A percentile compares a stretch with the other conserved stretches of the same genome.
phyloP scores from a whole-genome alignment of 1,140 invertebrate genomes.

The roundworm (Caenorhabditis elegans) region DNA sequence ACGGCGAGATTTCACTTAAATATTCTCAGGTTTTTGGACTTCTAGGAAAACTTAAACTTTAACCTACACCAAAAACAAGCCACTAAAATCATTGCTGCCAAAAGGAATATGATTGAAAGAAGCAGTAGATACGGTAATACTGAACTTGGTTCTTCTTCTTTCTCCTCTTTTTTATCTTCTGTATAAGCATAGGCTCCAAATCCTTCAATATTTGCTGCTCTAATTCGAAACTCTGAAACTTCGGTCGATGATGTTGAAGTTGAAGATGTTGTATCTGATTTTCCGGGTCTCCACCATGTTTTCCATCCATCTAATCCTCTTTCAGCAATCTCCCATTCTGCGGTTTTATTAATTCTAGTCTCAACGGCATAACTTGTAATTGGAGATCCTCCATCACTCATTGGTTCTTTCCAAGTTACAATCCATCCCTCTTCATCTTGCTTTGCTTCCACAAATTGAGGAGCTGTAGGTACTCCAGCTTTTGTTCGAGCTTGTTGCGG shows the following conservation, averaged over 20 bases:
- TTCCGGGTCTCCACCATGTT: slow-evolving; percentile 47
- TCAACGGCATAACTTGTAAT: slow-evolving; percentile 62
- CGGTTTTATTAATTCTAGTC: slow-evolving; percentile 54
- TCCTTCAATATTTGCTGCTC: slow-evolving; percentile 64
- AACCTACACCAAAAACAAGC: slow-evolving; percentile 27
- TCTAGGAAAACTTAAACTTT: background rate
- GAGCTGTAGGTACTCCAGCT: slow-evolving; percentile 61
- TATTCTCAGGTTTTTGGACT: background rate
- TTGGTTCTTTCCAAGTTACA: slow-evolving; percentile 58
- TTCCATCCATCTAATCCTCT: slow-evolving; percentile 55
- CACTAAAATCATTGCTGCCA: background rate
- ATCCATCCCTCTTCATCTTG: slow-evolving; percentile 60
- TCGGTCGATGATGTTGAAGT: background rate
- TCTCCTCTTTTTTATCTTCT: slow-evolving; percentile 5
- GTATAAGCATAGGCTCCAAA: slow-evolving; percentile 62
- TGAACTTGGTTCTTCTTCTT: background rate
- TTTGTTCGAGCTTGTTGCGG: slow-evolving; percentile 62
- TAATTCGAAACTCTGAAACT: slow-evolving; percentile 58
- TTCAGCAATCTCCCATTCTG: slow-evolving; percentile 66
- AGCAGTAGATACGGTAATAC: slow-evolving; percentile 18
- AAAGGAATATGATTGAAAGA: slow-evolving; percentile 20
- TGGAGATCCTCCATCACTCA: slow-evolving; percentile 59
- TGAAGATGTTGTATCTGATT: slow-evolving; percentile 18
- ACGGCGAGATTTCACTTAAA: background rate
- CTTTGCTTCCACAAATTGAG: slow-evolving; percentile 52